Base-by-base conservation (phyloP, 2,888 invertebrate genomes). In the Bursaphelenchus okinawaensis region DNA sequence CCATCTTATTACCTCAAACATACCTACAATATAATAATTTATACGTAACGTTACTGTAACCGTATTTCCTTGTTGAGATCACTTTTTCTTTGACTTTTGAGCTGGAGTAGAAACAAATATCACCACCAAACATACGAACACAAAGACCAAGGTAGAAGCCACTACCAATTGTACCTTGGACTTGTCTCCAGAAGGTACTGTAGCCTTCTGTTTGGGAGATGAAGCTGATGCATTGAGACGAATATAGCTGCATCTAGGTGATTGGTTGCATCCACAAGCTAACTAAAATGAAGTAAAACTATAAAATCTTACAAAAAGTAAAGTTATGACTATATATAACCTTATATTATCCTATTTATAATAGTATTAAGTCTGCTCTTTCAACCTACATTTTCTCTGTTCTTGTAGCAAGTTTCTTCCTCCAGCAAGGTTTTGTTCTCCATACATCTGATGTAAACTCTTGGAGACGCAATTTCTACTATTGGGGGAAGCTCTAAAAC, bases 391-490 rank as follows among this genome's bases (percentile, higher is more conserved):
- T 66, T 4, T 56, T 64, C 8, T 22, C 65, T 50, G 26, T 52
- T 24, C 26, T 40, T 55, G 20, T 51, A 40, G 50, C 64, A 64
- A 23, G 29, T 20, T 65, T 16, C 19, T 9, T 64, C 66, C 28
- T 51, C 55, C 55, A 64, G 22, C 19, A 64, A 54, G 7, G 64
- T 64, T 31, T 64, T 51, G 24, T 65, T 67, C 27, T 26, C 23
- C 22, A 52, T n/a, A 50, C 65, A 65, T 40, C 31, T 66, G n/a
- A 65, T 66, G 20, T 28, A 67, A 7, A 65, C 29, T 26, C 40
- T n/a, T 0, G 65, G 65, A 22, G 19, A 12, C 23, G 29, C 7
- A 19, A 65, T 29, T 22, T 29, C 22, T 20, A 55, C 20, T 19
- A 22, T 20, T 19, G 31, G n/a, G 20, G 26, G 23, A 7, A n/a